Base-by-base conservation (phyloP, 2,113 vertebrate genomes). In the Corvus moneduloides region DNA sequence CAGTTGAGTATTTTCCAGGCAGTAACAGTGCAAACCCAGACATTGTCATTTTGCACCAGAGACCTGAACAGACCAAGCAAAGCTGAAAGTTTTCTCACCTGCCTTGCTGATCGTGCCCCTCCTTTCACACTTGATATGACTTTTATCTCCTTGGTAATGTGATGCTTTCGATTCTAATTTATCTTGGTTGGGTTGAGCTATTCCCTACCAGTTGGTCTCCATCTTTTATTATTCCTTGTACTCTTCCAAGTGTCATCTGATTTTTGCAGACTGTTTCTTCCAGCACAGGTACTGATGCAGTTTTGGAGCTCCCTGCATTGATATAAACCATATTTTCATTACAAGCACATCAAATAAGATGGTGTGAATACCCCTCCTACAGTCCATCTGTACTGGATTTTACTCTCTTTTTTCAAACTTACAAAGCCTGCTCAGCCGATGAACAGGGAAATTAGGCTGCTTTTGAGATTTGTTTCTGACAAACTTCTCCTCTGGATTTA, bases 1-100 rank as follows among this genome's bases (percentile, higher is more conserved):
- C 1, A 0, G 23, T 0, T 16, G 18, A 22, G 2, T 5, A 22
- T 4, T 51, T 72, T 75, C n/a, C 2, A 35, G 46, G 48, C 28
- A 27, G 24, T 3, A 20, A 0, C 0, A 64, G 22, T 6, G 8
- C 62, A 72, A 81, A 49, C 27, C 17, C 48, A 75, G 41, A 4
- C 10, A 4, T 1, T 41, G 17, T 4, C 11, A 20, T 1, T 6
- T 3, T 39, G 10, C 15, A 24, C 33, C 19, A 51, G 26, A n/a
- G 55, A 80, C 37, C 51, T 59, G n/a, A n/a, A 6, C 7, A 85
- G 10, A 12, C 0, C 1, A 44, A 26, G 16, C 1, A 39, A 56
- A 93, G n/a, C n/a, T 46, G 23, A 3, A 23, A 63, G 12, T 7
- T 62, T 73, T 30, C 77, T 89, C 63, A 32, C 0, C 1, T 43